Evolutionary conservation across 2,797 vertebrate species (phyloP).

Genomic region (Rhinophrynus dorsalis): DNA sequence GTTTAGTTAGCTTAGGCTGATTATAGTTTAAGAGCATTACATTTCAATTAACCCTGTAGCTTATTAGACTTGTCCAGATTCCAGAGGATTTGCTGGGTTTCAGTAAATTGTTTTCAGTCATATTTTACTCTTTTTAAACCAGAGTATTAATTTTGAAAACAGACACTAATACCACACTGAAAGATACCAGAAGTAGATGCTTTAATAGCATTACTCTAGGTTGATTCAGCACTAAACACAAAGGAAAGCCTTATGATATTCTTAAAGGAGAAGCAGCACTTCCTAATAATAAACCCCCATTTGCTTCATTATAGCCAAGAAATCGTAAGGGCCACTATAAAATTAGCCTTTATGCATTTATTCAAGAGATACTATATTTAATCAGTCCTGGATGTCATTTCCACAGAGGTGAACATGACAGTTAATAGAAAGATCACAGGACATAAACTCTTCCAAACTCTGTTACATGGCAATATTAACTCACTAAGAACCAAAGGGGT

Average conservation of each 20-base stretch:
- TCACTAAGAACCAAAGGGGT: too few species aligned
- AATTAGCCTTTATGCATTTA: too few species aligned
- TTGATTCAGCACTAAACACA: conserved; percentile 3
- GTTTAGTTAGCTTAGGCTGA: conserved; percentile 13
- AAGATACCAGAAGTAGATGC: not conserved
- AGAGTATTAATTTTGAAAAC: not conserved
- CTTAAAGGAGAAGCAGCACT: too few species aligned
- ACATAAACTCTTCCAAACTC: too few species aligned
- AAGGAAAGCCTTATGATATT: conserved; percentile 28
- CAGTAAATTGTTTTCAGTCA: conserved; percentile 33
- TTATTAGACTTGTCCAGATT: conserved; percentile 1
- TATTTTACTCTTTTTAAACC: not conserved
- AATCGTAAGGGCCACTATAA: too few species aligned
- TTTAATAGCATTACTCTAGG: not conserved
- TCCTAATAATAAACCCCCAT: too few species aligned
- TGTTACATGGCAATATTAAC: too few species aligned
- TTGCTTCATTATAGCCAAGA: too few species aligned
- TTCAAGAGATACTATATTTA: too few species aligned
- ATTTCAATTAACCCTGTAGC: conserved; percentile 57
- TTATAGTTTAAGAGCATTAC: conserved; percentile 48
- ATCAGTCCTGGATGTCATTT: too few species aligned
- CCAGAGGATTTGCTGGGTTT: conserved; percentile 51
- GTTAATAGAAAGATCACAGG: too few species aligned
- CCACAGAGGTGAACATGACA: too few species aligned
- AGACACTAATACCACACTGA: not conserved